Evolutionary conservation across 2,113 vertebrate genomes (phyloP), one percentile per base, ranked within the genome.

Genomic region (Lophotis ruficrista): DNA sequence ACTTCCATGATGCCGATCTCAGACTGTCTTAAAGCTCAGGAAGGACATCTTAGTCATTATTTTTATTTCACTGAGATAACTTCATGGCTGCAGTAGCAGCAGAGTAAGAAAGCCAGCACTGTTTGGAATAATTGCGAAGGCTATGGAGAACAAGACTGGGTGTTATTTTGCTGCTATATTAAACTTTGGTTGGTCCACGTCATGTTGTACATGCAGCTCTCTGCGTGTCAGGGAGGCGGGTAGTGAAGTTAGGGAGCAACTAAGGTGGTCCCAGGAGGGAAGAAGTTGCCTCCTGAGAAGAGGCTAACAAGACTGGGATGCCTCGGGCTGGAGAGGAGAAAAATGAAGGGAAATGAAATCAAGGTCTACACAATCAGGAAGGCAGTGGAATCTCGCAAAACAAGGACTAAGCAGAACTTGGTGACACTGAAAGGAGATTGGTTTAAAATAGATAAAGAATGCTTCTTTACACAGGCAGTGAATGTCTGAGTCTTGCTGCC

Each of bases 181-280:
- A 14, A 57, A 50, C 24, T 37, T 62, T 15, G 27, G 50, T 53
- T 58, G 53, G 9, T 33, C 22, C 22, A 14, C 2, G 1, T 57
- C 66, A 5, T 48, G n/a, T 4, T 47, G n/a, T 14, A 10, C 2
- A 0, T 73, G 41, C 45, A 41, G 68, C 0, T 0, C 9, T 21
- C 12, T 30, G 82, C 1, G 0, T 45, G 30, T n/a, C 28, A 15
- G n/a, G 50, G 19, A 47, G 17, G 35, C 60, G 71, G 41, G 41
- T 18, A 43, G 6, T 33, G 73, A 33, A 81, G 62, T 53, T 57
- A 31, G 6, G 51, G 48, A 28, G 12, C 19, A n/a, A 2, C 11
- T 66, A 1, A 58, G 48, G 47, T 37, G 56, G 9, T 50, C 47
- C 7, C 19, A 24, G 65, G 43, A 77, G 37, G 33, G 6, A 23